Evolutionary conservation across 1,140 invertebrate genomes (phyloP), one percentile per base, ranked within the genome.

Genomic region (Lucilia sericata): DNA sequence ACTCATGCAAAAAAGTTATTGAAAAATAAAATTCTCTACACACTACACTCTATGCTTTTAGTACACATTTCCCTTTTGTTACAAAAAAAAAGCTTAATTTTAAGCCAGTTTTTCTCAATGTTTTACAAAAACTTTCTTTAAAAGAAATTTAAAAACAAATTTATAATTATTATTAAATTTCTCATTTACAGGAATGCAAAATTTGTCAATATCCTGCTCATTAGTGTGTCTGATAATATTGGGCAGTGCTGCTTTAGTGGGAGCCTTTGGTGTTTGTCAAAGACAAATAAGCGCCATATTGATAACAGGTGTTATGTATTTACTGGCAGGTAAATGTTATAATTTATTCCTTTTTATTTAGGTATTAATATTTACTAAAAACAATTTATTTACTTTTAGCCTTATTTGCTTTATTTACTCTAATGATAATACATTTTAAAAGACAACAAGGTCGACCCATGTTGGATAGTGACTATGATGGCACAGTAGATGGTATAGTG

Each of bases 371-470:
- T 55, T 17, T 51, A n/a, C 47, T 49, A 51, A 51, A 2, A 19
- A 74, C 51, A 13, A 9, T 75, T 83, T 65, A 60, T 34, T 42
- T 51, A 60, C 65, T 82, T 93, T 12, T 93, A 97, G 96, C 96
- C 42, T 94, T 96, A 0, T 98, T 98, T 88, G 96, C 96, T 42
- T 93, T 97, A 78, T 98, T 98, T 91, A 97, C 96, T 0, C 91
- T 98, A 78, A 96, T 96, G 91, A 98, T 98, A 89, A 97, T 97
- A 87, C 95, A 97, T 88, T 96, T 96, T 90, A 98, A 98, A 89
- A 92, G 96, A 13, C 93, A 94, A 74, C 95, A 96, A 87, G 94
- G 94, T 10, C 93, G 93, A 8, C 92, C 94, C 0, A 92, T 92
- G 85, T 88, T 92, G 88, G 87, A 92, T 80, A 88, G 92, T 85